These are phyloP conservation scores for Brenthis hecate DNA, from an alignment of 2,888 invertebrate species.

Conservation along the genomic window DNA sequence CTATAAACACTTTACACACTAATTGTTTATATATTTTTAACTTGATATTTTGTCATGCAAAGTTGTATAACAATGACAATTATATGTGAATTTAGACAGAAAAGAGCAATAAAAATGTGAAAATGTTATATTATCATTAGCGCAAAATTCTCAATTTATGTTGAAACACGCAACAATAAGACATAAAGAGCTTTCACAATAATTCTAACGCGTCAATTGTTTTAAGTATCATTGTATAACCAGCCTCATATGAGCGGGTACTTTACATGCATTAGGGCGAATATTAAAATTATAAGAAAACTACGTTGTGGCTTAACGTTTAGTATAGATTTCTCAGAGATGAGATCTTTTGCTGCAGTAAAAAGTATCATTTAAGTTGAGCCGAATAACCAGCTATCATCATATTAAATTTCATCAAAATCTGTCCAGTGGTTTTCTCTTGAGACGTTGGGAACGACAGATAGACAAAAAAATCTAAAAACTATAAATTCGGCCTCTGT, in stretches of 20 bases:
- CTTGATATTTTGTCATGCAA: constrained; percentile 12
- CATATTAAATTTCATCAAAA: too few species aligned
- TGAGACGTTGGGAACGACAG: too few species aligned
- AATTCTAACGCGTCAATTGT: constrained; percentile 38
- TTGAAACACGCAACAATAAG: constrained; percentile 39
- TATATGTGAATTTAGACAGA: constrained; percentile 33
- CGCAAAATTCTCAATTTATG: constrained; percentile 37
- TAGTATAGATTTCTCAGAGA: too few species aligned
- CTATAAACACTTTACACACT: background rate
- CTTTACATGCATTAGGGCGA: background rate
- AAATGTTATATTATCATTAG: constrained; percentile 37
- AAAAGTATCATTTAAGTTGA: too few species aligned
- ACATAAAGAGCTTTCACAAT: constrained; percentile 46
- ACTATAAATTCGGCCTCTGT: too few species aligned
- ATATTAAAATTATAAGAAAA: too few species aligned
- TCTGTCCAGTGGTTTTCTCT: too few species aligned
- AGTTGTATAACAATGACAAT: constrained; percentile 21
- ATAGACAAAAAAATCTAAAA: too few species aligned
- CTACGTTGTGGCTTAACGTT: too few species aligned
- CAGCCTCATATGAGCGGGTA: background rate
- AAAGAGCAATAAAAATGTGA: constrained; percentile 35
- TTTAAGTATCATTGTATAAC: constrained; percentile 37
- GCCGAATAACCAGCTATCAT: too few species aligned
- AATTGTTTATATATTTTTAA: background rate
- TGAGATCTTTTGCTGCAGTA: too few species aligned